Base-by-base conservation (phyloP, 2,888 invertebrate species). In the Linyphia triangularis region DNA sequence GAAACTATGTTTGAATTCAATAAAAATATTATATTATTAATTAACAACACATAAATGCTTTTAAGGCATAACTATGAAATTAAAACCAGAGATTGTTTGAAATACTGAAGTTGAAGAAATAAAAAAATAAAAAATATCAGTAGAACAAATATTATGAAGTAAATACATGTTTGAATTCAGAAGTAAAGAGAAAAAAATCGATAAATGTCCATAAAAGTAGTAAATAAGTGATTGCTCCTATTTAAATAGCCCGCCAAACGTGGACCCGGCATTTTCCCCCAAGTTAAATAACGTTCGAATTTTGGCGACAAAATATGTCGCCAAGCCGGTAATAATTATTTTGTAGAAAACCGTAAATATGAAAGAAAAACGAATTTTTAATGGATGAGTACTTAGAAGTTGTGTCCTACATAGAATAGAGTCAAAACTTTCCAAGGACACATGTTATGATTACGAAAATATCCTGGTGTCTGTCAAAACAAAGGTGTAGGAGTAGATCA, bases 301-400 rank as follows among this genome's bases (percentile, higher is more conserved):
- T 57, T 81, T 81, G 81, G 81, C 81, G 81, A 81, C 59, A 61
- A 26, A 22, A 13, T 26, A 22, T 59, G 40, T 19, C 81, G 81
- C 81, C 81, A 81, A 81, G 59, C 65, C 79, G 79, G 69, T 69
- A 67, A 43, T 51, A 67, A 37, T 19, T 5, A 6, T 9, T 6
- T 33, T 9, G 9, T 33, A 33, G 5, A 33, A 33, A 33, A 6
- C 16, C 16, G n/a, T 72, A 57, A 75, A 75, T 13, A 22, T 4
- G 33, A 1, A 72, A 59, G 57, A 33, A 30, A 33, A 30, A n/a
- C 10, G 4, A n/a, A 9, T 7, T 26, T 5, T 33, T 24, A 22
- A n/a, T 33, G 26, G 26, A n/a, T n/a, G 24, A 43, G 16, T 22
- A 22, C 4, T 16, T 24, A 24, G 2, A 22, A 1, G 1, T 26